Evolutionary conservation across 2,797 vertebrate genomes (phyloP), one percentile per base, ranked within the genome.

Genomic region (Notolabrus celidotus): DNA sequence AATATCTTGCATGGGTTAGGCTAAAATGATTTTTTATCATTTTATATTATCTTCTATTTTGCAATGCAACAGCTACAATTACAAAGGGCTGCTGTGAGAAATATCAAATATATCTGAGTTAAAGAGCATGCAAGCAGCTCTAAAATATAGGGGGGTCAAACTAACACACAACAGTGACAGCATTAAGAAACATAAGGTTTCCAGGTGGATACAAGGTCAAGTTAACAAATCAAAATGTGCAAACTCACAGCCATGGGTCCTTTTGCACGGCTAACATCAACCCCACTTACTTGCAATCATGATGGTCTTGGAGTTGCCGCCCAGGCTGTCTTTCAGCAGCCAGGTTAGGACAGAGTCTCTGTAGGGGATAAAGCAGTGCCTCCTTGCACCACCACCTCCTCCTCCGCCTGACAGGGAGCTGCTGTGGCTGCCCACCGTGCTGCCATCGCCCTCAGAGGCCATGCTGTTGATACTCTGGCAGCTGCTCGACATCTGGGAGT

Each of bases 301-400:
- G 68, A 99, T 96, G 74, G 97, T 99, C 87, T 95, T 98, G 39
- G 97, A 98, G 91, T 99, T 99, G 59, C 98, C 98, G 0, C 98
- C 98, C 34, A 99, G 93, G 67, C 98, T 99, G 91, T 99, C 98
- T 88, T 97, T 99, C 50, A 99, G 94, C 43, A 99, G 95, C 97
- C 98, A 99, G 63, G 98, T 99, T 70, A 99, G 94, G 79, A 98
- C 94, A 0, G 98, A 99, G 89, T 99, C 98, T 15, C 98, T 94
- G 89, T 99, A 99, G 0, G 98, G 98, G 71, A 99, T 96, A 84
- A 97, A 99, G 78, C 95, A 97, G 5, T 94, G 95, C 5, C 95
- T 93, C 42, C 92, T 93, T 8, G 92, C 89, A 43, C 91, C 86
- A 33, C 78, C 87, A 31, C 67, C 72, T 33, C 67, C 79, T 15